Conservation (phyloP, 37 sponge, comb jelly and placozoan genomes). For the Lycopodina hypogea region DNA sequence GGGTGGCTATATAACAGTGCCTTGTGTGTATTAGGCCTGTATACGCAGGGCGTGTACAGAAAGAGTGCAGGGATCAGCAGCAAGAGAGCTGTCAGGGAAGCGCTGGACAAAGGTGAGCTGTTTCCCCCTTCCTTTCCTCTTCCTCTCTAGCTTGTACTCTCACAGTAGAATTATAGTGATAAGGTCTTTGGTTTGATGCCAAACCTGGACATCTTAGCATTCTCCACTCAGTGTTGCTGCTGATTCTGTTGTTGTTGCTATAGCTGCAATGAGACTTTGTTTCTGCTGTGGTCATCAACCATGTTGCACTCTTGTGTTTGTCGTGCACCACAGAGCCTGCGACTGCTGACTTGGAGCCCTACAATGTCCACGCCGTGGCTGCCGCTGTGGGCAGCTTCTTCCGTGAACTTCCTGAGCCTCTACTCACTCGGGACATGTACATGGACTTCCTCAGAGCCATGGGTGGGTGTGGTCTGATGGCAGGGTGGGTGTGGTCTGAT, state of each 20-base stretch:
- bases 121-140: background rate
- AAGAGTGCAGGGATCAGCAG: conserved; percentile 77
- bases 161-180: background rate
- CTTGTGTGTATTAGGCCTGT: conserved; percentile 49
- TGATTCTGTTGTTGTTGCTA: conserved; percentile 2
- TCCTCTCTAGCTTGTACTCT: background rate
- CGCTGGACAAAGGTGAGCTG: conserved; percentile 68
- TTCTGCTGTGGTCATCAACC: no score
- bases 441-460: conserved; percentile 67
- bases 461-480: conserved; percentile 19
- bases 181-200: background rate
- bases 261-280: background rate
- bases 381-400: conserved; percentile 73
- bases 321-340: conserved; percentile 70
- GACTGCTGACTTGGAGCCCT: conserved; percentile 47
- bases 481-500: no score
- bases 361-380: conserved; percentile 67
- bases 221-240: no score
- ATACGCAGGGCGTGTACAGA: conserved; percentile 81
- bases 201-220: background rate
- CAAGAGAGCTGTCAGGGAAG: conserved; percentile 58
- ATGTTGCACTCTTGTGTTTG: background rate
- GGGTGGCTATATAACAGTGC: no score
- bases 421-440: conserved; percentile 83
- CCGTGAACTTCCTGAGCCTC: conserved; percentile 82